Percentiles rank a stretch among this genome's conserved stretches.
phyloP scores from a whole-genome alignment of 2,113 vertebrate genomes.

The Tragelaphus imberbis region DNA sequence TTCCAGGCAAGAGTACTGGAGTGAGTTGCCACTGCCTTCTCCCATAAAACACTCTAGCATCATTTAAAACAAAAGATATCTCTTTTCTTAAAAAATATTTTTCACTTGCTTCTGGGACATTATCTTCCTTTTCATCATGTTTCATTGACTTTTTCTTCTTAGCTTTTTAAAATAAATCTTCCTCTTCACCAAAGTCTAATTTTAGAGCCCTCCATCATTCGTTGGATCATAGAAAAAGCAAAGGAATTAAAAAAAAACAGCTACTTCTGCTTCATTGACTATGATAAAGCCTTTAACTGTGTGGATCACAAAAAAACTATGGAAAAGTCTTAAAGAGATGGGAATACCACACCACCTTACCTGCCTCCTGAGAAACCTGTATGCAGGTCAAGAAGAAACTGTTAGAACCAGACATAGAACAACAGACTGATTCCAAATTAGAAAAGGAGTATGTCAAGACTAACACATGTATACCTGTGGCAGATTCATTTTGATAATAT shows the following conservation, averaged over 20 bases:
- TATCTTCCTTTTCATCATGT: not conserved
- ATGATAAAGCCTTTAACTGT: not conserved
- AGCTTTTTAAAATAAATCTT: not conserved
- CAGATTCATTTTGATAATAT: too few relatives aligned
- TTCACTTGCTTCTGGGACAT: not conserved
- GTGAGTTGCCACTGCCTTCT: too few relatives aligned
- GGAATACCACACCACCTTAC: not conserved
- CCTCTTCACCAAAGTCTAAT: not conserved
- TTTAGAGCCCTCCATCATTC: not conserved
- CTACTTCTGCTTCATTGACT: not conserved
- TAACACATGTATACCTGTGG: too few relatives aligned
- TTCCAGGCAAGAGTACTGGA: too few relatives aligned
- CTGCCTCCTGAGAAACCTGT: not conserved
- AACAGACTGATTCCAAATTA: not conserved
- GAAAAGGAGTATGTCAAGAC: fast-evolving
- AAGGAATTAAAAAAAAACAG: not conserved
- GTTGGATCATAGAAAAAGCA: not conserved
- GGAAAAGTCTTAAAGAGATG: not conserved
- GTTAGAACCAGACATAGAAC: not conserved
- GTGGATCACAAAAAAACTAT: not conserved
- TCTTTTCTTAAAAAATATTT: not conserved
- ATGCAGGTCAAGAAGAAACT: not conserved
- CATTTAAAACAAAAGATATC: not conserved
- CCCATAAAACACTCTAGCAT: not conserved
- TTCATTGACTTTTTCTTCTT: not conserved